Percentiles rank a stretch among this genome's conserved stretches.
phyloP scores from a whole-genome alignment of 2,113 vertebrate genomes.

The Salvelinus sp. region DNA sequence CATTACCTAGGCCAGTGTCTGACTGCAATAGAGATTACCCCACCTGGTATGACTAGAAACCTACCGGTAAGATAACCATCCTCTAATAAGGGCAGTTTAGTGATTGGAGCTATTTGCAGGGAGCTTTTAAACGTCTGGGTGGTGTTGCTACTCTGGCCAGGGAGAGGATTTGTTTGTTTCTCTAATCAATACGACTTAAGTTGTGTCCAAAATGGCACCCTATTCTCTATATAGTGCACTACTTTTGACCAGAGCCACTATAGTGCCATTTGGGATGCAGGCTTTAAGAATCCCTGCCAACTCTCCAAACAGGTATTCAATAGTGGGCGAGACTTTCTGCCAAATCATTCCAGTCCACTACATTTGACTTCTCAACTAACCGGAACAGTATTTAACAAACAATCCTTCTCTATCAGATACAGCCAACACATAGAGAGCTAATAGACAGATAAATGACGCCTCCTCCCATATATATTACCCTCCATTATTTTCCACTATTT shows the following conservation, averaged over 20 bases:
- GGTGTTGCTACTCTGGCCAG: not conserved
- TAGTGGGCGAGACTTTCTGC: conserved; percentile 10
- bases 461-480: conserved; percentile 15
- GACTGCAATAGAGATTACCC: not conserved
- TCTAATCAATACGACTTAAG: conserved; percentile 40
- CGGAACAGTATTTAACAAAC: conserved; percentile 4
- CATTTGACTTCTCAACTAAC: not conserved
- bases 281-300: conserved; percentile 1
- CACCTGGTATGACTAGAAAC: not conserved
- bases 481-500: not conserved
- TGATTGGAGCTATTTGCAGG: not conserved
- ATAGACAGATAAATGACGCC: conserved; percentile 27
- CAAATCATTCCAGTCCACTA: not conserved
- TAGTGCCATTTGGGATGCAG: no score
- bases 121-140: no score
- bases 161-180: conserved; percentile 14
- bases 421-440: conserved; percentile 28
- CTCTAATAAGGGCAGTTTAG: not conserved
- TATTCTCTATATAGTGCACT: no score
- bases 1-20: not conserved
- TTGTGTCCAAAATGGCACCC: no score
- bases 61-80: not conserved
- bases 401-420: not conserved
- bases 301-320: conserved; percentile 25
- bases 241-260: no score